Evolutionary conservation across 1,140 invertebrate genomes (phyloP).

Genomic region (Hyposmocoma kahamanoa): DNA sequence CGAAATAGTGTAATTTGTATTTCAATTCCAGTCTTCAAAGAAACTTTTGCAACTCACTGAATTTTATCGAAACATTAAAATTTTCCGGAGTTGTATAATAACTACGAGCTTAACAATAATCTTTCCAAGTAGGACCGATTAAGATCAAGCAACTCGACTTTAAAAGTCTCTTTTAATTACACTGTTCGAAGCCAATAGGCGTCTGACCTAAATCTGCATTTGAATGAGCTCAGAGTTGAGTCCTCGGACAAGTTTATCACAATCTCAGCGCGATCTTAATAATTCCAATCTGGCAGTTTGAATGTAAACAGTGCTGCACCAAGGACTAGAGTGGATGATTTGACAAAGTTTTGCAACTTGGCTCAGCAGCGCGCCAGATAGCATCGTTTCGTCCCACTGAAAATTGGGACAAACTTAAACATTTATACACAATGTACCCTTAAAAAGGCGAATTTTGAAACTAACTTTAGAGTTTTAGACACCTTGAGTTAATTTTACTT

Average conservation of each 20-base stretch:
- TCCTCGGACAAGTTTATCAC: slow-evolving; percentile 54
- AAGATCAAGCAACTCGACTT: slow-evolving; percentile 47
- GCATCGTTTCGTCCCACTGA: slow-evolving; percentile 5
- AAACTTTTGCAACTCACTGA: too few species aligned
- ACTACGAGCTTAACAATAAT: too few species aligned
- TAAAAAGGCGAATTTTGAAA: too few species aligned
- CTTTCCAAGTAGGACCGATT: too few species aligned
- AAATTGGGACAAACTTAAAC: slow-evolving; percentile 1
- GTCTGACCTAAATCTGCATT: slow-evolving; percentile 65
- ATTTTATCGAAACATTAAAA: too few species aligned
- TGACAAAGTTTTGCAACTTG: slow-evolving; percentile 51
- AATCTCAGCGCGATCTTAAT: slow-evolving; percentile 61
- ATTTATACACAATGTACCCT: too few species aligned
- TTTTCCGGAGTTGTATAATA: too few species aligned
- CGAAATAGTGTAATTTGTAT: too few species aligned
- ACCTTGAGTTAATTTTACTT: too few species aligned
- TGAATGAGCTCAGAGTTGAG: slow-evolving; percentile 47
- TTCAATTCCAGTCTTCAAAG: too few species aligned
- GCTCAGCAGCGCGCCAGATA: slow-evolving; percentile 14
- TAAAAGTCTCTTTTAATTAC: slow-evolving; percentile 50
- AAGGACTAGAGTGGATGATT: slow-evolving; percentile 51
- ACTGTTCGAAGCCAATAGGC: slow-evolving; percentile 57
- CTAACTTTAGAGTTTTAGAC: too few species aligned
- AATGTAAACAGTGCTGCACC: slow-evolving; percentile 56
- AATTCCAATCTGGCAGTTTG: slow-evolving; percentile 55